A percentile compares a stretch with the other conserved stretches of the same genome.
Evolutionary conservation across 2,797 vertebrate genomes (phyloP).

Genomic region (Gambelia wislizenii): DNA sequence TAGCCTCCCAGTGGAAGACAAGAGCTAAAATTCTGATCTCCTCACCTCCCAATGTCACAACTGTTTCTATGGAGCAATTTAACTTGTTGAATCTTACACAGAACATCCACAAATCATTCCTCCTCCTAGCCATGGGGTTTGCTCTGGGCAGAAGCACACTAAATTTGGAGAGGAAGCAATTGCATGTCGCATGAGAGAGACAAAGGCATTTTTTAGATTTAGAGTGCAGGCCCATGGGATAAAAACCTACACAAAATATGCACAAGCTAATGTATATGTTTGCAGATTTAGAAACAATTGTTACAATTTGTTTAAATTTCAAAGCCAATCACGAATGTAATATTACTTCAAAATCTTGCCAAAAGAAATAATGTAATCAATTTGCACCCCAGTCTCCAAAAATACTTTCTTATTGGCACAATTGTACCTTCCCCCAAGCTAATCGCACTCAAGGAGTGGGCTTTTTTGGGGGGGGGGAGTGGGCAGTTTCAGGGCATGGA

Average conservation of each 20-base stretch:
- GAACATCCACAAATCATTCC: not conserved
- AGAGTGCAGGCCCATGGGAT: not conserved
- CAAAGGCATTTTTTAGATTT: too few relatives aligned
- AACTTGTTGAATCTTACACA: not conserved
- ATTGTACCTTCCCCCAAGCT: too few relatives aligned
- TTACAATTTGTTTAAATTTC: too few relatives aligned
- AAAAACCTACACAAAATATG: not conserved
- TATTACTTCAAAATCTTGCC: too few relatives aligned
- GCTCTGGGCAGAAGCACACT: not conserved
- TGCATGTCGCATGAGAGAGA: not conserved
- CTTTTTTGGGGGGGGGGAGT: too few relatives aligned
- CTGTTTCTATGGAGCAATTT: not conserved
- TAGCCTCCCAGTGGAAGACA: conserved; percentile 46
- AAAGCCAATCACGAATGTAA: too few relatives aligned
- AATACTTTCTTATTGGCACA: too few relatives aligned
- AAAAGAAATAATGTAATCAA: too few relatives aligned
- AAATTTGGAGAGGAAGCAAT: not conserved
- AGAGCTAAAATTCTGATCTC: not conserved
- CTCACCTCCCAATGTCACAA: not conserved
- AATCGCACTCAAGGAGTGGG: too few relatives aligned
- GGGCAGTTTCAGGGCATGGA: too few relatives aligned
- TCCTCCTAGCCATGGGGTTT: too few relatives aligned
- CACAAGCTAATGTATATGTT: not conserved
- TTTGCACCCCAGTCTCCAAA: too few relatives aligned
- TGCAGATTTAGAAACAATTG: not conserved